phyloP scores from a whole-genome alignment of 2,797 vertebrate species.

The Sciurus vulgaris region DNA sequence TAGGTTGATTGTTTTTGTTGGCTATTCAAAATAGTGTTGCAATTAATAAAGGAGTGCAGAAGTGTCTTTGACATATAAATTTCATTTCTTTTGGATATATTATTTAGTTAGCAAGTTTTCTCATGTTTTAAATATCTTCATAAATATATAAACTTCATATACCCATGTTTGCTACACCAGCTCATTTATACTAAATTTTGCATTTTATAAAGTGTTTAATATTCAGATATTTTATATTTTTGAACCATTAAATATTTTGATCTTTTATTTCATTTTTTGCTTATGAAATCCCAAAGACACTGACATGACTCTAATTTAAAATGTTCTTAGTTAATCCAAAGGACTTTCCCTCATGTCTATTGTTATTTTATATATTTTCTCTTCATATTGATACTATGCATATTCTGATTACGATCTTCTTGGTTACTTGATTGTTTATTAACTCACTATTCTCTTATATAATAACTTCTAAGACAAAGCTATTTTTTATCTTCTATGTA shows the following conservation, averaged over 20 bases:
- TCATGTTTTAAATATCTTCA: background rate
- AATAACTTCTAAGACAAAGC: conserved; percentile 21
- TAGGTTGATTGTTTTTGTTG: background rate
- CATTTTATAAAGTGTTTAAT: background rate
- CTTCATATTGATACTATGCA: background rate
- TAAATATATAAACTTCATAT: background rate
- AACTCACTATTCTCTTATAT: background rate
- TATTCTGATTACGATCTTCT: background rate
- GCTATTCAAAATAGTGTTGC: background rate
- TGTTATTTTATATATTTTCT: background rate
- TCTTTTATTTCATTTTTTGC: background rate
- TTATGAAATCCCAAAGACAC: background rate
- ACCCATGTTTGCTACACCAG: background rate
- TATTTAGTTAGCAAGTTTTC: conserved; percentile 14
- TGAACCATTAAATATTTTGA: background rate
- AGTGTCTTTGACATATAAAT: background rate
- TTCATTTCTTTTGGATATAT: background rate
- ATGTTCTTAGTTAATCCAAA: background rate
- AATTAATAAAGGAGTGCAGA: background rate
- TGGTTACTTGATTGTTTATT: background rate
- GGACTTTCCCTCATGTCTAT: background rate
- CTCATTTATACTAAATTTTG: background rate
- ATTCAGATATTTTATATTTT: background rate
- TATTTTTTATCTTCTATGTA: background rate
- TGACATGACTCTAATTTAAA: background rate